A percentile compares a stretch with the other conserved stretches of the same genome.
phyloP scores from a whole-genome alignment of 2,113 vertebrate genomes.

The Trichomycterus rosablanca region DNA sequence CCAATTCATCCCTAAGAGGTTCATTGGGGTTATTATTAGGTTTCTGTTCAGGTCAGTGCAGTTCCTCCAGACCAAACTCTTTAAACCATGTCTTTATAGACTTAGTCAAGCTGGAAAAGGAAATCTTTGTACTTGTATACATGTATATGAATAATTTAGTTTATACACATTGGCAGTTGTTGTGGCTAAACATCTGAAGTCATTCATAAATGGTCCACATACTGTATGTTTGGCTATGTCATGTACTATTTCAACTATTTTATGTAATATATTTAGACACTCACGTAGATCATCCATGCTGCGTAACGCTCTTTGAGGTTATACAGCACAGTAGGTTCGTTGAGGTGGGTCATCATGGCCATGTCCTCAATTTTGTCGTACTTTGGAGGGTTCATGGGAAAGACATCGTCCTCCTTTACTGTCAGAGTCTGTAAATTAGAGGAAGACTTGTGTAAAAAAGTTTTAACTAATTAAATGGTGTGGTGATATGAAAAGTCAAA shows the following conservation, averaged over 20 bases:
- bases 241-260: no score
- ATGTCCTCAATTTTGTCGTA: constrained; percentile 59
- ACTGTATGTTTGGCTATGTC: no score
- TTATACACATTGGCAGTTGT: neutral
- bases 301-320: constrained; percentile 75
- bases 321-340: constrained; percentile 51
- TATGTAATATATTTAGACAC: no score
- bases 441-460: neutral
- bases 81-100: no score
- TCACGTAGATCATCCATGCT: constrained; percentile 78
- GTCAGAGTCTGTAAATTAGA: constrained; percentile 36
- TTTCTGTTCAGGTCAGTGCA: no score
- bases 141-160: no score
- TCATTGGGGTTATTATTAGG: no score
- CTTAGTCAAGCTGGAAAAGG: no score
- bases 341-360: constrained; percentile 58
- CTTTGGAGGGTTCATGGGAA: constrained; percentile 51
- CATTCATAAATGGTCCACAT: neutral
- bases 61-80: no score
- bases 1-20: no score
- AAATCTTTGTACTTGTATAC: no score
- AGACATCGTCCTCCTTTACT: constrained; percentile 45
- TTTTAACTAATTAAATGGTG: neutral
- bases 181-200: neutral
- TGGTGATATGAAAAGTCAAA: neutral